These are phyloP conservation scores for Homarus gammarus DNA, from an alignment of 2,888 invertebrate species.

Conservation along the genomic window DNA sequence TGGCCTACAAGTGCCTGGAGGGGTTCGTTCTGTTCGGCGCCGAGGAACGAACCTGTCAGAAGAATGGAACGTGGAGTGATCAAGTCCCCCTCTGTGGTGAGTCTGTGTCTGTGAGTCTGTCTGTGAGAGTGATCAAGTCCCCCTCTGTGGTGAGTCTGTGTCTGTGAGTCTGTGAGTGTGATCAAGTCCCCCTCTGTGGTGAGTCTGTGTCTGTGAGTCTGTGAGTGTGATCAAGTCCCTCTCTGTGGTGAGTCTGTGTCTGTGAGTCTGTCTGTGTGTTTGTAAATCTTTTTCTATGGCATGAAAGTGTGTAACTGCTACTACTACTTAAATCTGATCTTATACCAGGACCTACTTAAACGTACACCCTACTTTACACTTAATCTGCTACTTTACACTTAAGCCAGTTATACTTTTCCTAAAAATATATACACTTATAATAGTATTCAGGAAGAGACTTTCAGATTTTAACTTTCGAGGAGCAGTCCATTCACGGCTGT, in stretches of 20 bases:
- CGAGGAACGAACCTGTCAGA: conserved; percentile 77
- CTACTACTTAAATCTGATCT: too few relatives aligned
- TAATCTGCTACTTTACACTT: too few relatives aligned
- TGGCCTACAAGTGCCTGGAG: conserved; percentile 77
- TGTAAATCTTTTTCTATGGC: not conserved
- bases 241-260: too few relatives aligned
- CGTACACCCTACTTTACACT: too few relatives aligned
- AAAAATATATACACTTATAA: too few relatives aligned
- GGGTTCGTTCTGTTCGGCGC: conserved; percentile 78
- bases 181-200: not conserved
- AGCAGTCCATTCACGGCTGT: too few relatives aligned
- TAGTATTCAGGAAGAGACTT: too few relatives aligned
- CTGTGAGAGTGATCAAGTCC: not conserved
- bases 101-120: conserved; percentile 16
- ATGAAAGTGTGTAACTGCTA: too few relatives aligned
- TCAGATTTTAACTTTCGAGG: too few relatives aligned
- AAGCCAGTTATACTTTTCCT: too few relatives aligned
- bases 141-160: conserved; percentile 7
- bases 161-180: not conserved
- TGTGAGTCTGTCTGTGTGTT: not conserved
- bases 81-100: conserved; percentile 78
- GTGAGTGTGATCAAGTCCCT: too few relatives aligned
- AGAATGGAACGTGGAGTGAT: conserved; percentile 78
- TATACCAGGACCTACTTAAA: too few relatives aligned
- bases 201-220: not conserved